phyloP scores from a whole-genome alignment of 2,797 vertebrate genomes.

The Sebastes minor region DNA sequence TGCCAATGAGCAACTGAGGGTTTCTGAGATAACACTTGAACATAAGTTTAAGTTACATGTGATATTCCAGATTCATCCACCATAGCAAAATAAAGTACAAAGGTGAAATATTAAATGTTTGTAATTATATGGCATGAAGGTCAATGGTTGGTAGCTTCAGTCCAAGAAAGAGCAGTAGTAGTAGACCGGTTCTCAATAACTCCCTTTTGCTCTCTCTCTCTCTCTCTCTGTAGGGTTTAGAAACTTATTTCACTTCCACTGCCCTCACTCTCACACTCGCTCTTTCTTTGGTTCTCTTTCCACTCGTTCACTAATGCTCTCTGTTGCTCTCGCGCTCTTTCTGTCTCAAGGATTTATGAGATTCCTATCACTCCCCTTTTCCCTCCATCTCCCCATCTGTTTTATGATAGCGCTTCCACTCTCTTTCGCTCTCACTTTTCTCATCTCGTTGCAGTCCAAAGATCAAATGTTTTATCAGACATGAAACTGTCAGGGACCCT shows the following conservation, averaged over 20 bases:
- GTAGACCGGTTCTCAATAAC: background rate
- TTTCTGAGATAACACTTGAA: too few species aligned
- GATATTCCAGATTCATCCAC: too few species aligned
- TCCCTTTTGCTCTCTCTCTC: background rate
- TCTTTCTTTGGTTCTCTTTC: background rate
- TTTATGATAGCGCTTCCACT: background rate
- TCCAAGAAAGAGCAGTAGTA: background rate
- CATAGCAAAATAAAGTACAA: background rate
- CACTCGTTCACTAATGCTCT: background rate
- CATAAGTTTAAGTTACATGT: too few species aligned
- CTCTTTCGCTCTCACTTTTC: background rate
- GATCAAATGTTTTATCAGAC: conserved; percentile 28
- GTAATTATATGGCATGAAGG: background rate
- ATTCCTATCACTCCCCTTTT: background rate
- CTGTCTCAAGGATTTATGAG: background rate
- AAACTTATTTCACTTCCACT: background rate
- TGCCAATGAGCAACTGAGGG: too few species aligned
- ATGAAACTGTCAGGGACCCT: background rate
- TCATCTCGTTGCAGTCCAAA: background rate
- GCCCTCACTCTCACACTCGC: background rate
- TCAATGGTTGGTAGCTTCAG: background rate
- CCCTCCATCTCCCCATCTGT: background rate
- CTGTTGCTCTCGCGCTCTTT: background rate
- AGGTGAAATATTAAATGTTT: background rate
- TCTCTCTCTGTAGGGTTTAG: background rate